These are phyloP conservation scores for Drosophila ficusphila DNA, from an alignment of 1,140 invertebrate genomes.

Conservation along the genomic window DNA sequence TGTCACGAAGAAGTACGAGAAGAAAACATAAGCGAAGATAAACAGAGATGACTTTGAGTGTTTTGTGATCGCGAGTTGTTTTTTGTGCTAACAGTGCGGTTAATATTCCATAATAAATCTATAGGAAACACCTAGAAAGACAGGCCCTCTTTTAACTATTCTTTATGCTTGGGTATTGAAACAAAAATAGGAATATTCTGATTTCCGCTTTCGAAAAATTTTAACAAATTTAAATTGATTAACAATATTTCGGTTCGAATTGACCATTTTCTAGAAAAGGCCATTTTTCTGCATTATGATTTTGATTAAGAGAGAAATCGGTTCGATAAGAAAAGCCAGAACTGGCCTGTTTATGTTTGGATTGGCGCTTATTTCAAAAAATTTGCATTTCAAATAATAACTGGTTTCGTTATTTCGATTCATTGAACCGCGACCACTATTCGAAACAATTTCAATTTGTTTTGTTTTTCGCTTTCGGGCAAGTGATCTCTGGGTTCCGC, in stretches of 20 bases:
- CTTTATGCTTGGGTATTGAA: background rate
- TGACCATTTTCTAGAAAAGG: background rate
- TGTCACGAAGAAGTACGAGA: slow-evolving; percentile 45
- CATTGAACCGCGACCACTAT: slow-evolving; percentile 48
- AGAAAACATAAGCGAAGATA: slow-evolving; percentile 29
- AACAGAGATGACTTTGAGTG: slow-evolving; percentile 20
- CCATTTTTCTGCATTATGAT: background rate
- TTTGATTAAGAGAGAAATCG: background rate
- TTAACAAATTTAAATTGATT: background rate
- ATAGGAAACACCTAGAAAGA: background rate
- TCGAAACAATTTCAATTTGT: slow-evolving; percentile 42
- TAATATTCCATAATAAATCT: background rate
- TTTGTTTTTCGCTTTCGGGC: slow-evolving; percentile 7
- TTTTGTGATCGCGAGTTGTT: slow-evolving; percentile 28
- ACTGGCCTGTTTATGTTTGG: background rate
- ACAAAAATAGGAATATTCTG: background rate
- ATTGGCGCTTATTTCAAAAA: slow-evolving; percentile 16
- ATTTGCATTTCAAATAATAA: slow-evolving; percentile 64
- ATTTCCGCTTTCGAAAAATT: background rate
- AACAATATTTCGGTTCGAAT: no score
- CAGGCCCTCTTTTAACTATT: slow-evolving; percentile 2
- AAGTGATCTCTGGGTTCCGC: slow-evolving; percentile 26
- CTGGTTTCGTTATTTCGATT: slow-evolving; percentile 58
- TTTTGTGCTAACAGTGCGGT: background rate
- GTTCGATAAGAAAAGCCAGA: background rate